Evolutionary conservation across 2,113 vertebrate species (phyloP), one percentile per base, ranked within the genome.

Genomic region (Hippocampus barbouri): DNA sequence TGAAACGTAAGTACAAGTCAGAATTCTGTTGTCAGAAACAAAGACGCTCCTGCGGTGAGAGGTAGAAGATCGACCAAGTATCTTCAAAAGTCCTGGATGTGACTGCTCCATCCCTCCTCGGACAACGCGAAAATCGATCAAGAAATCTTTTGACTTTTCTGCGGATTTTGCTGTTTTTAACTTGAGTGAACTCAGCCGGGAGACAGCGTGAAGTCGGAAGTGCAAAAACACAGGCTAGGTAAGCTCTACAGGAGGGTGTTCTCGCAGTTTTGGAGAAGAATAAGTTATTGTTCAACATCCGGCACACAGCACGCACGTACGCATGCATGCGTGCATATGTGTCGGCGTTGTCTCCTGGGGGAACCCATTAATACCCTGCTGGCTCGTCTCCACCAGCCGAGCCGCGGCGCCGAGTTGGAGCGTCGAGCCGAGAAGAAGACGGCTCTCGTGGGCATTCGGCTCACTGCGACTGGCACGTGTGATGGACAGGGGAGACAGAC

Each of bases 401-500:
- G 34, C 10, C 11, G 62, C 38, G 41, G 60, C 60, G 18, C 9
- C 9, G 56, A 57, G 56, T 57, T 23, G n/a, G 23, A 63, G 62
- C 40, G 12, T 15, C 41, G 63, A 66, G 63, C 21, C 64, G 63
- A 43, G 40, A 16, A 27, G 64, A 47, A 43, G 12, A n/a, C n/a
- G n/a, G 43, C 64, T 66, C 64, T 47, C 64, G 41, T 27, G 64
- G 64, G 64, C 63, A 66, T 66, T 25, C 45, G 21, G 40, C 43
- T 66, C 64, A 47, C 64, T 27, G 11, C 64, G 43, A 66, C 64
- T 25, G 21, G 6, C 23, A 14, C 25, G 41, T 18, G 14, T 66
- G 64, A 66, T 66, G 64, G 64, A 66, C 41, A 43, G 62, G 9
- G 38, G 62, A 62, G 30, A 64, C 18, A 45, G 63, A 41, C 63